These are phyloP conservation scores for Globodera ellingtonae DNA, from an alignment of 1,140 invertebrate species.

Conservation along the genomic window DNA sequence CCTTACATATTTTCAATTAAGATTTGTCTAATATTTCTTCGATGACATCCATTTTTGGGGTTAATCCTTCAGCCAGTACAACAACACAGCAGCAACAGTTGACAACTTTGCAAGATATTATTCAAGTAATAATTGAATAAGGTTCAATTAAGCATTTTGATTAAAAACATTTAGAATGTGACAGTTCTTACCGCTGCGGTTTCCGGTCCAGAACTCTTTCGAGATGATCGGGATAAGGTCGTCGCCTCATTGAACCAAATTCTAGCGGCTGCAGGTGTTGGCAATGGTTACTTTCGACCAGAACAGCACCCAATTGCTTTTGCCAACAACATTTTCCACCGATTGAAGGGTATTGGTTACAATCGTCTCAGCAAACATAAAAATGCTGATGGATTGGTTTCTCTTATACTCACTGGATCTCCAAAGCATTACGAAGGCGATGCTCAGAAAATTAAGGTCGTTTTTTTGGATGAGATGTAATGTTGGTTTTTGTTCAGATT, in stretches of 20 bases:
- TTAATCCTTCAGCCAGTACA: neutral
- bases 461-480: slow-evolving; percentile 3
- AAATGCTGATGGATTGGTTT: slow-evolving; percentile 45
- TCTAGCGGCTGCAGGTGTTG: slow-evolving; percentile 39
- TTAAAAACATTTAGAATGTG: slow-evolving; percentile 21
- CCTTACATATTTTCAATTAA: too few species aligned
- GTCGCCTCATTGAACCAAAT: slow-evolving; percentile 41
- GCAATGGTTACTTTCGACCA: slow-evolving; percentile 31
- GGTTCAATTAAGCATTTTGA: neutral
- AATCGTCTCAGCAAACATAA: slow-evolving; percentile 44
- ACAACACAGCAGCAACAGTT: neutral
- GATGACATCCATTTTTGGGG: neutral
- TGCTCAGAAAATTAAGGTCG: slow-evolving; percentile 33
- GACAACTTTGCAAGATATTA: neutral
- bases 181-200: slow-evolving; percentile 33
- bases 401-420: slow-evolving; percentile 30
- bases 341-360: slow-evolving; percentile 43
- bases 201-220: slow-evolving; percentile 42
- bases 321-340: slow-evolving; percentile 42
- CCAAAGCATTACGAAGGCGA: slow-evolving; percentile 24
- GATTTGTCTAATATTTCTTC: neutral
- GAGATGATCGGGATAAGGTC: slow-evolving; percentile 40
- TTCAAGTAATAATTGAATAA: neutral
- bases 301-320: slow-evolving; percentile 21
- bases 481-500: slow-evolving; percentile 30